These are phyloP conservation scores for Noctua comes DNA, from an alignment of 2,888 invertebrate species.

Conservation along the genomic window DNA sequence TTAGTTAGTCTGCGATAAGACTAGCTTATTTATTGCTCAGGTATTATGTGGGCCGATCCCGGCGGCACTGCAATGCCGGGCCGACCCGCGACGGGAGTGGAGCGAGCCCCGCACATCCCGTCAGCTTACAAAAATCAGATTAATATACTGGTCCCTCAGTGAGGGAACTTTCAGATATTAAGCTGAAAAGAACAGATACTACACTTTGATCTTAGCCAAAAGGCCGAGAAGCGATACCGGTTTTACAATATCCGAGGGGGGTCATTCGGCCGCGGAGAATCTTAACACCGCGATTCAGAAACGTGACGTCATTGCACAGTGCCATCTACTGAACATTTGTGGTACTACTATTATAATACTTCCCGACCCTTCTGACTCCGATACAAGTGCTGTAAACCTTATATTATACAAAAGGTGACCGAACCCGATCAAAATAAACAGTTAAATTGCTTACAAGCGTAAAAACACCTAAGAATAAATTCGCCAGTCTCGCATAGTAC, in stretches of 20 bases:
- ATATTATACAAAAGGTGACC: background rate
- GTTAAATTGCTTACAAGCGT: no score
- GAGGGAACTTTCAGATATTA: conserved; percentile 50
- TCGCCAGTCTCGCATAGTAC: background rate
- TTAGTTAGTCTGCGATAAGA: no score
- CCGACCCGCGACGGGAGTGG: conserved; percentile 44
- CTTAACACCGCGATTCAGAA: conserved; percentile 40
- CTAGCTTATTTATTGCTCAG: no score
- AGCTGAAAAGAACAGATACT: conserved; percentile 49
- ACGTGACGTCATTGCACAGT: conserved; percentile 21
- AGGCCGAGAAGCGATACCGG: conserved; percentile 42
- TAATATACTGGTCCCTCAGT: conserved; percentile 49
- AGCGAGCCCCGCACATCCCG: conserved; percentile 44
- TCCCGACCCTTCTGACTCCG: background rate
- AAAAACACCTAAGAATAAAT: background rate
- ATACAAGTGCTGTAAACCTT: background rate
- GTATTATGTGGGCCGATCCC: conserved; percentile 18
- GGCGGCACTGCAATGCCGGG: conserved; percentile 36
- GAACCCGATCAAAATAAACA: background rate
- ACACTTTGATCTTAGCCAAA: conserved; percentile 52
- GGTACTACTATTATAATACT: conserved; percentile 13
- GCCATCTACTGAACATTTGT: conserved; percentile 19
- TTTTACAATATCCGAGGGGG: background rate
- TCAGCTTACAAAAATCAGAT: conserved; percentile 37
- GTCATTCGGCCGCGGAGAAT: conserved; percentile 23